Evolutionary conservation across 2,113 vertebrate species (phyloP), one percentile per base, ranked within the genome.

Genomic region (Brachyistius frenatus): DNA sequence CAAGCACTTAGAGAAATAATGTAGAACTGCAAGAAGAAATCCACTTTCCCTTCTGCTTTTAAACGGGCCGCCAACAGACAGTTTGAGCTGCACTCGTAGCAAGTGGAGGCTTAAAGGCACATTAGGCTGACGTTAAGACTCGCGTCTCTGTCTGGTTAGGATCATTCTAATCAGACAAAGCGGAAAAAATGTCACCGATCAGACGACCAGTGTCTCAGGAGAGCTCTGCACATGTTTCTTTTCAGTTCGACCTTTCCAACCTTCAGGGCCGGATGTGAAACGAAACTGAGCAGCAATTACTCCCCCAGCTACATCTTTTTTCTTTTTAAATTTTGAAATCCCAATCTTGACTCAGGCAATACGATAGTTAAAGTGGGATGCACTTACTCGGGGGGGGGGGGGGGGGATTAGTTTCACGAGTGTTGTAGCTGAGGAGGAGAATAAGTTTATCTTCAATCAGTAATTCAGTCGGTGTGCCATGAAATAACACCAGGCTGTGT

Each of bases 401-500:
- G n/a, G n/a, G 71, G 56, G 75, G 81, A 85, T 73, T 10, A 39
- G 56, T 50, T 86, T 39, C 49, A 6, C 0, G 58, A 85, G 31
- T 77, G 52, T 76, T 35, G 10, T 67, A 35, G 57, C 81, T 60
- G 76, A 83, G 70, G 69, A 85, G 62, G 56, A 23, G 23, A 23
- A 71, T 56, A 68, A 67, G 61, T 60, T 73, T 54, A 88, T 78
- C 53, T 61, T 73, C 80, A 77, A 86, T 89, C 81, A 83, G 85
- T 77, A 50, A 92, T 85, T 86, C 79, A 81, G 83, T 80, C 84
- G 72, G 77, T 35, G 76, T 70, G 83, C 74, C 88, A 81, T 88
- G 81, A 88, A 91, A 89, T 88, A 85, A 81, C 79, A 85, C 0
- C 50, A 68, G 79, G 76, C 78, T 80, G 63, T 84, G 69, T 88